These are phyloP conservation scores for Orthosia incerta DNA, from an alignment of 2,888 invertebrate species.

Conservation along the genomic window DNA sequence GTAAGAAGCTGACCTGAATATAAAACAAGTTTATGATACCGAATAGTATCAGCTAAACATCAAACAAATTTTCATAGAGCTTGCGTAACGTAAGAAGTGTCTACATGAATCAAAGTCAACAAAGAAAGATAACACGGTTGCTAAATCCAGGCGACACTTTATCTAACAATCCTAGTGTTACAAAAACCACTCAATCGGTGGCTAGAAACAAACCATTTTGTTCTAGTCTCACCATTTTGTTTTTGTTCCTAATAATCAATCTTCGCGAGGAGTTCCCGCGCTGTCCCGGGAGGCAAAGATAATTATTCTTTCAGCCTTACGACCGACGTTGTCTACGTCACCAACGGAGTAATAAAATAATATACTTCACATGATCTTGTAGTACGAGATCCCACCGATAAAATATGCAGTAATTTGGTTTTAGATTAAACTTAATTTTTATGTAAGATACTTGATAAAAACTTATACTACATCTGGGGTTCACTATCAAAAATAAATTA, in stretches of 20 bases:
- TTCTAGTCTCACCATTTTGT: conserved; percentile 29
- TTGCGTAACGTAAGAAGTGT: background rate
- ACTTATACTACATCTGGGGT: too few relatives aligned
- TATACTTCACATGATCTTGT: conserved; percentile 10
- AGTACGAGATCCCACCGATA: too few relatives aligned
- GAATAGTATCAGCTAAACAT: background rate
- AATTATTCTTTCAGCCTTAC: conserved; percentile 58
- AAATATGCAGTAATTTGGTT: too few relatives aligned
- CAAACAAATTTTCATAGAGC: background rate
- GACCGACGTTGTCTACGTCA: conserved; percentile 13
- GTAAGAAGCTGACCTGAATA: too few relatives aligned
- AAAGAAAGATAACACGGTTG: background rate
- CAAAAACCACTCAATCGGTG: conserved; percentile 34
- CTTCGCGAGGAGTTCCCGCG: conserved; percentile 42
- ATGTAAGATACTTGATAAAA: too few relatives aligned
- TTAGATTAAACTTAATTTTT: too few relatives aligned
- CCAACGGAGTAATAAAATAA: conserved; percentile 25
- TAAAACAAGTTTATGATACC: too few relatives aligned
- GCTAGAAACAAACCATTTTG: conserved; percentile 29
- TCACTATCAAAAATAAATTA: too few relatives aligned
- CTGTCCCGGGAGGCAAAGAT: conserved; percentile 40
- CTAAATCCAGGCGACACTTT: conserved; percentile 15
- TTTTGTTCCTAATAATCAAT: conserved; percentile 58
- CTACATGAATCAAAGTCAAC: background rate
- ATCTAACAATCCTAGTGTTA: conserved; percentile 12